Conservation (phyloP, 1,140 invertebrate species). For the Pseudomyrmex concolor region DNA sequence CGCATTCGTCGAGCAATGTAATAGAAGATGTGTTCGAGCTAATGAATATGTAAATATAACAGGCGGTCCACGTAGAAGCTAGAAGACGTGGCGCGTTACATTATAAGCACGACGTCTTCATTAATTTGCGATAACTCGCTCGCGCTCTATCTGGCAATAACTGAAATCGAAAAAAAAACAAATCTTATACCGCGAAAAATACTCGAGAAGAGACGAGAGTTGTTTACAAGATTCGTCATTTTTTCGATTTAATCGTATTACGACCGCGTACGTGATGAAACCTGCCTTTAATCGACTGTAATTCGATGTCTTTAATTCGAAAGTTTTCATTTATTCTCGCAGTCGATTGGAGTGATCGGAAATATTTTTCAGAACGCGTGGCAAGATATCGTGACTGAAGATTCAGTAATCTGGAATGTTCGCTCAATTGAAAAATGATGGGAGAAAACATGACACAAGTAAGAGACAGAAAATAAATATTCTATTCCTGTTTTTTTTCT, state of each 20-base stretch:
- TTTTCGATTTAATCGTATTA: no score
- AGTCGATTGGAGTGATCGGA: neutral
- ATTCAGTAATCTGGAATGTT: no score
- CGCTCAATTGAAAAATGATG: no score
- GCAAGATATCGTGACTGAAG: slow-evolving; percentile 15
- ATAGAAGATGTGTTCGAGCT: neutral
- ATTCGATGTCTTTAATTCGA: neutral
- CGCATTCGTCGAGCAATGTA: neutral
- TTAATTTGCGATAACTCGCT: slow-evolving; percentile 32
- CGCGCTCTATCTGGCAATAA: neutral
- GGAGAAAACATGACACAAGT: no score
- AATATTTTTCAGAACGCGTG: neutral
- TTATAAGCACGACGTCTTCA: slow-evolving; percentile 24
- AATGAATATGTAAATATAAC: slow-evolving; percentile 42
- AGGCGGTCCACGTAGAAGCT: neutral
- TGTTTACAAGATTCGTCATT: no score
- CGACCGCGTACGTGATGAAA: no score
- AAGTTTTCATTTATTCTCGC: neutral
- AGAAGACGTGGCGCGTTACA: slow-evolving; percentile 1
- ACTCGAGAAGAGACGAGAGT: no score
- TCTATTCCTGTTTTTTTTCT: no score
- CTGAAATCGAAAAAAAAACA: neutral
- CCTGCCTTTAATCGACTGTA: no score
- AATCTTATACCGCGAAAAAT: no score
- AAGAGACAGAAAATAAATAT: no score